Base-by-base conservation (phyloP, 2,797 vertebrate species). In the Mus spretus region DNA sequence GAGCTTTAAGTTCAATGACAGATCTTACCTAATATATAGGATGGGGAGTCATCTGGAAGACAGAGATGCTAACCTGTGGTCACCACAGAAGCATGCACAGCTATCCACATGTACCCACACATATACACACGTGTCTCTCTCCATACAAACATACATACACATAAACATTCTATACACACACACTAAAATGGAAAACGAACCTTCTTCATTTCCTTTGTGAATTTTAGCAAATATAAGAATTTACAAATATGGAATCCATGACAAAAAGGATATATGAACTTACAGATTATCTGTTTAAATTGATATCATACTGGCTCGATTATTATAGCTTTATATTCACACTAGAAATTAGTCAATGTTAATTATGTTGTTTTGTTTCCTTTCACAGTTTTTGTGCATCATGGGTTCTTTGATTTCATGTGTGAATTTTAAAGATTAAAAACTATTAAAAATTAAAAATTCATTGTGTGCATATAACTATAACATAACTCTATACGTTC, bases 171-270 rank as follows among this genome's bases (percentile, higher is more conserved):
- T 8, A 6, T 6, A 12, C 13, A 75, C 74, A 26, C 40, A 44
- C 44, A 47, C 44, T 28, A 19, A 79, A 44, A 65, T 50, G 19
- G 28, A 40, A 31, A 55, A 15, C 50, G 65, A 11, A 85, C 13
- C 20, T 93, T 82, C 34, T 26, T 89, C 9, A 65, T 47, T 63
- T 20, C 7, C 24, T 81, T 92, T 85, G n/a, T 70, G 83, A 82
- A 83, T 96, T 91, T 91, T 89, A 86, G n/a, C 63, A 94, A 53
- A n/a, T 53, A 88, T 47, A 92, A 88, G 15, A 84, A 55, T 79
- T 79, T 94, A 59, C 6, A 95, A 86, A 65, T 70, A 86, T 9
- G 20, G 19, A 88, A 80, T 47, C 77, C 44, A 26, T 89, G 63
- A 44, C 24, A 40, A 75, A 81, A 90, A 63, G 20, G 4, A 28